Evolutionary conservation across 2,113 vertebrate genomes (phyloP).

Genomic region (Podilymbus podiceps): DNA sequence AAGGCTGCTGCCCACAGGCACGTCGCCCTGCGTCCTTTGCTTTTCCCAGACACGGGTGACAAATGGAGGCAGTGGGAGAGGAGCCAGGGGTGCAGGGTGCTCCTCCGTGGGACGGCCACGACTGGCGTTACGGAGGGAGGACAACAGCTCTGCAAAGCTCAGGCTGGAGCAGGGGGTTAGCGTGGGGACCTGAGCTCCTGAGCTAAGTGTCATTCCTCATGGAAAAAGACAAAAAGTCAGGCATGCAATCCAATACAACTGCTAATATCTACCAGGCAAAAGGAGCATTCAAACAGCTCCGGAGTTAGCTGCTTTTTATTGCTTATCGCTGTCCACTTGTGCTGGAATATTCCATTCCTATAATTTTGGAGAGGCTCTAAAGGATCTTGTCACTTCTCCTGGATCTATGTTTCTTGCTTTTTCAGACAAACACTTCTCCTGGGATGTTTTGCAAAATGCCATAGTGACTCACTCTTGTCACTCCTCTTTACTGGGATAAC

Average conservation of each 20-base stretch:
- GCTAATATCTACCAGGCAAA: not conserved
- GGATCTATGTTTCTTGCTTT: not conserved
- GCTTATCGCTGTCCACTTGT: not conserved
- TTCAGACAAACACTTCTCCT: not conserved
- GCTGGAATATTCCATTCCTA: not conserved
- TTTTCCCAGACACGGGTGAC: rapidly evolving
- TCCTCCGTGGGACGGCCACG: not conserved
- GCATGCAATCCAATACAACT: not conserved
- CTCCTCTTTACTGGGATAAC: not conserved
- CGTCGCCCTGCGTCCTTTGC: rapidly evolving
- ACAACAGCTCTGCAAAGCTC: not conserved
- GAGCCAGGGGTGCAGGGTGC: not conserved
- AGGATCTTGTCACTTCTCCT: not conserved
- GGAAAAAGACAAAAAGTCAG: not conserved
- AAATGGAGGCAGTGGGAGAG: not conserved
- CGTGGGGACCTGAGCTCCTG: not conserved
- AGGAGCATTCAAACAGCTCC: not conserved
- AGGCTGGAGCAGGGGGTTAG: not conserved
- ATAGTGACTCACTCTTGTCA: not conserved
- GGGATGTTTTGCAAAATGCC: constrained; percentile 13
- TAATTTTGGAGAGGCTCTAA: not conserved
- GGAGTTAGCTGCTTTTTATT: not conserved
- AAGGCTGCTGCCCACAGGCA: not conserved
- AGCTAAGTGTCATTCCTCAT: not conserved
- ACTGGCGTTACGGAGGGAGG: rapidly evolving